Evolutionary conservation across 2,113 vertebrate genomes (phyloP).

Genomic region (Aramus guarauna): DNA sequence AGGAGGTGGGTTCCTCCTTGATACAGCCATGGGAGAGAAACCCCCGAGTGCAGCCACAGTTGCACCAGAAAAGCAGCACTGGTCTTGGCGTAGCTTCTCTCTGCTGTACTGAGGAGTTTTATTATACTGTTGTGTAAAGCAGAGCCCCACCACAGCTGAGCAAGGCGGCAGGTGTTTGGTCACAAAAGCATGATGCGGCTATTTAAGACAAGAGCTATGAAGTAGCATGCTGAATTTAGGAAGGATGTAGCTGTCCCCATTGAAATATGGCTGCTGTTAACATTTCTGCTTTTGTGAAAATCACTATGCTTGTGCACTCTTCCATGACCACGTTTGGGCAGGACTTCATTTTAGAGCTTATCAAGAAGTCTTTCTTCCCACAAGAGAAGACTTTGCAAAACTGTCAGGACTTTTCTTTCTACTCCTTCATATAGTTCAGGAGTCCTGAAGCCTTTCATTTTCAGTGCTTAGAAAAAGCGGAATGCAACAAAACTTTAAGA

Average conservation of each 20-base stretch:
- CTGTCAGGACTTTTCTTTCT: neutral
- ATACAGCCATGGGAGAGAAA: neutral
- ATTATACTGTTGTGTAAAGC: neutral
- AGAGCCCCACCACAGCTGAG: neutral
- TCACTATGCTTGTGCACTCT: neutral
- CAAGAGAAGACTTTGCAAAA: neutral
- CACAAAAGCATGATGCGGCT: neutral
- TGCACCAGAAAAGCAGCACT: neutral
- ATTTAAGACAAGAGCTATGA: neutral
- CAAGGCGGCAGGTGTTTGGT: neutral
- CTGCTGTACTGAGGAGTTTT: neutral
- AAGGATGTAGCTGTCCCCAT: neutral
- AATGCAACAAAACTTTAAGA: neutral
- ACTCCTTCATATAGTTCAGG: neutral
- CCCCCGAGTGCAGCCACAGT: neutral
- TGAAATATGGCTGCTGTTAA: neutral
- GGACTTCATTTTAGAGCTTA: neutral
- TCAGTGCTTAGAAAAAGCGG: neutral
- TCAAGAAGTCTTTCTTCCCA: neutral
- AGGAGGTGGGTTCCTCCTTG: neutral
- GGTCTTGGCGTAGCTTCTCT: neutral
- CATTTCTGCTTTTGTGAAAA: neutral
- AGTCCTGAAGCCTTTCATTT: neutral
- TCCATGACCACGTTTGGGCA: neutral
- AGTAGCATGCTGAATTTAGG: fast-evolving